These are phyloP conservation scores for Bombus sibiricus DNA, from an alignment of 1,140 invertebrate genomes.

Conservation along the genomic window DNA sequence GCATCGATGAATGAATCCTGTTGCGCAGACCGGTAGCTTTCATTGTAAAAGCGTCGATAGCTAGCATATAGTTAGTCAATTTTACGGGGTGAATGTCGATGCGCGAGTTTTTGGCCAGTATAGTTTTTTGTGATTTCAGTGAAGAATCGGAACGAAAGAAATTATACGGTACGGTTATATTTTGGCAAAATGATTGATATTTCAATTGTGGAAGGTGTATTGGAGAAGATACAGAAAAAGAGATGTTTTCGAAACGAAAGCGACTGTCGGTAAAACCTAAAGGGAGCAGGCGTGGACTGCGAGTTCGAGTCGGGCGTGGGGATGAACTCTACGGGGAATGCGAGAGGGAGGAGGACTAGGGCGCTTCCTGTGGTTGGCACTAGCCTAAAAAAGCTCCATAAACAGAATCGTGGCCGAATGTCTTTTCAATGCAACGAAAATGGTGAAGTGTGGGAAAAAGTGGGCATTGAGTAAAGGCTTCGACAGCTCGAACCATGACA, in stretches of 20 bases:
- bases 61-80: slow-evolving; percentile 19
- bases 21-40: slow-evolving; percentile 65
- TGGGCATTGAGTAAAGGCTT: slow-evolving; percentile 80
- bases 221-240: slow-evolving; percentile 6
- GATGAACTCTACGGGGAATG: slow-evolving; percentile 65
- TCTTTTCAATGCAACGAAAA: slow-evolving; percentile 82
- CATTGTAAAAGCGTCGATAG: slow-evolving; percentile 61
- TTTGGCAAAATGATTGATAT: background rate
- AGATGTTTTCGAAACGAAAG: slow-evolving; percentile 46
- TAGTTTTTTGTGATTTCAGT: background rate
- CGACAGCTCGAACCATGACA: slow-evolving; percentile 81
- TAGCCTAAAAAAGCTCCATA: slow-evolving; percentile 67
- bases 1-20: slow-evolving; percentile 69
- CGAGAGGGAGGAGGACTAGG: slow-evolving; percentile 62
- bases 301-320: slow-evolving; percentile 52
- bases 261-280: slow-evolving; percentile 35
- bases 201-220: background rate
- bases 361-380: slow-evolving; percentile 66
- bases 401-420: slow-evolving; percentile 75
- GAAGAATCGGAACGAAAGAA: background rate
- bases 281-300: slow-evolving; percentile 57
- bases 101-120: background rate
- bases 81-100: slow-evolving; percentile 20
- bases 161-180: background rate
- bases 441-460: slow-evolving; percentile 80